A percentile compares a stretch with the other conserved stretches of the same genome.
These are phyloP conservation scores for Quadriops clusia DNA, from an alignment of 2,888 invertebrate genomes.

Conservation along the genomic window DNA sequence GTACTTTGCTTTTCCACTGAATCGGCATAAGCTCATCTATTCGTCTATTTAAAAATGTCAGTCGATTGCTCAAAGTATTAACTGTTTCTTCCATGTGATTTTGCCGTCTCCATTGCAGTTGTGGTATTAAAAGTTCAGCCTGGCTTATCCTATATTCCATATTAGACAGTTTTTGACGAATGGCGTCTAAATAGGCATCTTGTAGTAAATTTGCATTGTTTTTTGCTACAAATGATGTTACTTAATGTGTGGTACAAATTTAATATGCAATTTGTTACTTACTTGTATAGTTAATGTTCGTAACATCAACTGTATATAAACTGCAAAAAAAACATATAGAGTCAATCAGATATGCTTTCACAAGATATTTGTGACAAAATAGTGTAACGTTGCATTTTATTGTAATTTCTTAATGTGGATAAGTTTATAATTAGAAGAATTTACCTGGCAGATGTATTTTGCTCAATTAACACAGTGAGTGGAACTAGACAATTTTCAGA, in stretches of 20 bases:
- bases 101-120: conserved; percentile 34
- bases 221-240: conserved; percentile 7
- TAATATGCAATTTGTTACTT: conserved; percentile 19
- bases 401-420: too few species aligned
- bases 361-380: conserved; percentile 2
- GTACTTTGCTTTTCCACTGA: conserved; percentile 35
- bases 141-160: conserved; percentile 37
- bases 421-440: conserved; percentile 6
- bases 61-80: conserved; percentile 33
- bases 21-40: conserved; percentile 38
- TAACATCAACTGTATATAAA: conserved; percentile 36
- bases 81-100: conserved; percentile 38
- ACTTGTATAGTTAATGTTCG: conserved; percentile 37
- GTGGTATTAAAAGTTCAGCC: conserved; percentile 34
- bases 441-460: conserved; percentile 28
- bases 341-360: too few species aligned
- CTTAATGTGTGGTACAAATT: not conserved
- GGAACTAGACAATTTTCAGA: conserved; percentile 36
- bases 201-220: conserved; percentile 27
- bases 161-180: conserved; percentile 35
- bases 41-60: conserved; percentile 38
- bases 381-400: too few species aligned
- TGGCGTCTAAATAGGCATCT: conserved; percentile 38
- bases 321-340: conserved; percentile 21
- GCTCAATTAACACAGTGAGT: conserved; percentile 33